phyloP scores from a whole-genome alignment of 2,797 vertebrate genomes.

The Eutrigla gurnardus region DNA sequence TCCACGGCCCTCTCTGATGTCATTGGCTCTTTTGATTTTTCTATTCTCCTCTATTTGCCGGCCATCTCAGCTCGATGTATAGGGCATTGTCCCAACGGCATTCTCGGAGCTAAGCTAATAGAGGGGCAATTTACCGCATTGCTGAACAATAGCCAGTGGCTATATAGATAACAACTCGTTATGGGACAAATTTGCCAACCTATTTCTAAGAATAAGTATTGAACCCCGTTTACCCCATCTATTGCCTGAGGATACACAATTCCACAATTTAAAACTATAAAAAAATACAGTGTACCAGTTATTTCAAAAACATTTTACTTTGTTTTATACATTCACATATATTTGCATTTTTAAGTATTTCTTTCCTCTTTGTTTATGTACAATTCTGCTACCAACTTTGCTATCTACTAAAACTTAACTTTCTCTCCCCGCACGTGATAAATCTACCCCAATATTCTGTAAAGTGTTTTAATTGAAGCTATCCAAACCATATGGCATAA shows the following conservation, averaged over 20 bases:
- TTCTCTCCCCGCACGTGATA: neutral
- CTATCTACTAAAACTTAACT: neutral
- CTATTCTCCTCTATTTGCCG: slow-evolving; percentile 41
- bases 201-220: slow-evolving; percentile 18
- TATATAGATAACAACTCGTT: slow-evolving; percentile 28
- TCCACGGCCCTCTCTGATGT: slow-evolving; percentile 56
- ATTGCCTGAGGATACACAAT: slow-evolving; percentile 6
- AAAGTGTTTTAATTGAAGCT: neutral
- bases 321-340: neutral
- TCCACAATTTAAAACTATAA: neutral
- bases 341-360: neutral
- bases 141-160: slow-evolving; percentile 54
- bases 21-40: slow-evolving; percentile 72
- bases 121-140: slow-evolving; percentile 60
- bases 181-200: slow-evolving; percentile 6
- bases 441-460: neutral
- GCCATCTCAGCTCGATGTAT: slow-evolving; percentile 53
- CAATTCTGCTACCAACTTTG: neutral
- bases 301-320: neutral
- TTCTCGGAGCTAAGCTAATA: slow-evolving; percentile 62
- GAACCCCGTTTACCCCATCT: slow-evolving; percentile 5
- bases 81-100: slow-evolving; percentile 67
- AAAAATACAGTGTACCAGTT: neutral
- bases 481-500: neutral
- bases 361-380: neutral